Percentiles rank a stretch among this genome's conserved stretches.
These are phyloP conservation scores for Paramormyrops hopkinsi DNA, from an alignment of 2,797 vertebrate species.

Conservation along the genomic window DNA sequence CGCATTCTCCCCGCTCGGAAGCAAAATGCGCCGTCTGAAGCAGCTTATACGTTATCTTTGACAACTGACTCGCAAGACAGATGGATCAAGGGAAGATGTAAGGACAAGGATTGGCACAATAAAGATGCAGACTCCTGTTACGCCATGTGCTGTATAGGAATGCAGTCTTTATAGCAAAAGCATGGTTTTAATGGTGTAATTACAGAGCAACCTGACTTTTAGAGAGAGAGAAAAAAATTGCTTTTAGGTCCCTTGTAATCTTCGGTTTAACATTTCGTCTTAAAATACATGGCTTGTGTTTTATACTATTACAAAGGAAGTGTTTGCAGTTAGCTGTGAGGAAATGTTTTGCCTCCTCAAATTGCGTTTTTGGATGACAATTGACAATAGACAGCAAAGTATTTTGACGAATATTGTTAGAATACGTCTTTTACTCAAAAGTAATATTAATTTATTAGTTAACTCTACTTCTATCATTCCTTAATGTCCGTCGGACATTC, in stretches of 20 bases:
- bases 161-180: slow-evolving; percentile 26
- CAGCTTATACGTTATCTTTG: slow-evolving; percentile 41
- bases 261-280: slow-evolving; percentile 17
- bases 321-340: neutral
- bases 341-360: slow-evolving; percentile 11
- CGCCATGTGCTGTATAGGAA: slow-evolving; percentile 30
- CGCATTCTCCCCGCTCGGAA: slow-evolving; percentile 31
- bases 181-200: slow-evolving; percentile 23
- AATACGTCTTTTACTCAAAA: neutral
- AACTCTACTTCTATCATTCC: neutral
- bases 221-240: slow-evolving; percentile 14
- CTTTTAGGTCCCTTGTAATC: slow-evolving; percentile 22
- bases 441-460: neutral
- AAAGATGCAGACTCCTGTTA: slow-evolving; percentile 33
- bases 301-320: slow-evolving; percentile 11
- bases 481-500: neutral
- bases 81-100: slow-evolving; percentile 41
- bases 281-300: slow-evolving; percentile 12
- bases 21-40: slow-evolving; percentile 36
- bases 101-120: slow-evolving; percentile 30
- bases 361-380: slow-evolving; percentile 3
- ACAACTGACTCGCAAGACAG: slow-evolving; percentile 46
- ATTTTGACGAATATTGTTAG: neutral
- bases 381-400: neutral
- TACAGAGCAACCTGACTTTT: slow-evolving; percentile 20